These are phyloP conservation scores for Orchestia grillus DNA, from an alignment of 1,140 invertebrate species.

Conservation along the genomic window DNA sequence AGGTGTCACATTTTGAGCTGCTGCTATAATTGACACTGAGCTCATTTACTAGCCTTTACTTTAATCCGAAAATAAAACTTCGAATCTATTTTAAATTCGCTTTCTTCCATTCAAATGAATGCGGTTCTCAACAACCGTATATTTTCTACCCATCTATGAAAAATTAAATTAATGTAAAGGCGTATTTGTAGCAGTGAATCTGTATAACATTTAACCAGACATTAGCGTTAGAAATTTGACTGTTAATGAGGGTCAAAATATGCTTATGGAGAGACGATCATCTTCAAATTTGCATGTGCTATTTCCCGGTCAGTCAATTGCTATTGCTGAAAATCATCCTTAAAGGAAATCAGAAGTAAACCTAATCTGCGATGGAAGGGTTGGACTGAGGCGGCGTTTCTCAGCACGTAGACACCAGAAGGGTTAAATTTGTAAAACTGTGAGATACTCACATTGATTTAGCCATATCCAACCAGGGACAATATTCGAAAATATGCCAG, in stretches of 20 bases:
- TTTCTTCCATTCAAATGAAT: neutral
- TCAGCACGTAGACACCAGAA: neutral
- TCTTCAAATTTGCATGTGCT: neutral
- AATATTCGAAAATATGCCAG: neutral
- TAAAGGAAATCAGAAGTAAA: neutral
- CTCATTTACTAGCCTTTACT: neutral
- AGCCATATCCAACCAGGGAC: neutral
- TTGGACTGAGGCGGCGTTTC: neutral
- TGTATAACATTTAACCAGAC: neutral
- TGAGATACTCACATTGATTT: neutral
- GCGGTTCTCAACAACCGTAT: neutral
- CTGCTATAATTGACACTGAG: too few relatives aligned
- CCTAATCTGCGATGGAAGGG: constrained; percentile 13
- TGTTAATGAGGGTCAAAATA: neutral
- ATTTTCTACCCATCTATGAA: neutral
- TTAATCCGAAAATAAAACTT: neutral
- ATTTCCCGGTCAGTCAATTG: neutral
- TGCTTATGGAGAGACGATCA: neutral
- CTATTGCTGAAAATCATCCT: neutral
- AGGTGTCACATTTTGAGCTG: too few relatives aligned
- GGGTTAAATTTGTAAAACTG: neutral
- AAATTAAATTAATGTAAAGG: neutral
- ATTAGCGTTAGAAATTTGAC: neutral
- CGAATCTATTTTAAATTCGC: neutral
- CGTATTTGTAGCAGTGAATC: neutral